Percentiles rank a stretch among this genome's conserved stretches.
These are phyloP conservation scores for Athene cunicularia DNA, from an alignment of 2,113 vertebrate genomes.

Conservation along the genomic window DNA sequence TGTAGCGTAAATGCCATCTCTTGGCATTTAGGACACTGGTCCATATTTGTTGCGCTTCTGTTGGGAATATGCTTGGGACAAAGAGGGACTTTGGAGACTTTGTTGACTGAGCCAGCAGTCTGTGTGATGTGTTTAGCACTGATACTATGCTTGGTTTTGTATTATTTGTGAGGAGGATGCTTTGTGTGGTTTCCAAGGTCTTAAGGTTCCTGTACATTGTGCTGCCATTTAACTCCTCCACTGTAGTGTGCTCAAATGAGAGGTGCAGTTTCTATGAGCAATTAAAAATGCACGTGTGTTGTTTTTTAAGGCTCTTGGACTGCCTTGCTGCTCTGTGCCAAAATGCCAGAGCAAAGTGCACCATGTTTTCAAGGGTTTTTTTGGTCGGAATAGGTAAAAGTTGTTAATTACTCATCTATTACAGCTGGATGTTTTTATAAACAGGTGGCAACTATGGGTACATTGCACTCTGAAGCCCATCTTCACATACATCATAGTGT, in stretches of 20 bases:
- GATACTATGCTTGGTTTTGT: background rate
- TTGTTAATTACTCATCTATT: background rate
- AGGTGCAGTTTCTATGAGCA: background rate
- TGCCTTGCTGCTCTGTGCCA: accelerated
- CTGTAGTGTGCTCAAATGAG: background rate
- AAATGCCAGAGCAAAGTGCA: background rate
- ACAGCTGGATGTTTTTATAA: background rate
- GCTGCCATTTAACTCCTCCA: background rate
- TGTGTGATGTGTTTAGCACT: background rate
- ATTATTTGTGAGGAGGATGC: background rate
- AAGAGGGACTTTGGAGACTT: background rate
- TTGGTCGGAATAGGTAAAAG: background rate
- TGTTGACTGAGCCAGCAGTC: background rate
- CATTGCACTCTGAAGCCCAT: background rate
- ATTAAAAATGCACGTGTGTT: accelerated
- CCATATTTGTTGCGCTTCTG: background rate
- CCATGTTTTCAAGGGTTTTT: background rate
- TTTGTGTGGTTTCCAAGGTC: conserved; percentile 8
- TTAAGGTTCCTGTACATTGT: background rate
- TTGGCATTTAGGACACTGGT: background rate
- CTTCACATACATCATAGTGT: accelerated
- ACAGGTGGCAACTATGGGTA: background rate
- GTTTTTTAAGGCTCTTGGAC: accelerated
- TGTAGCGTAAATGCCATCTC: background rate
- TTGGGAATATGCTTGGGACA: background rate